These are phyloP conservation scores for Boulengeromyrus knoepffleri DNA, from an alignment of 2,113 vertebrate species.

Conservation along the genomic window DNA sequence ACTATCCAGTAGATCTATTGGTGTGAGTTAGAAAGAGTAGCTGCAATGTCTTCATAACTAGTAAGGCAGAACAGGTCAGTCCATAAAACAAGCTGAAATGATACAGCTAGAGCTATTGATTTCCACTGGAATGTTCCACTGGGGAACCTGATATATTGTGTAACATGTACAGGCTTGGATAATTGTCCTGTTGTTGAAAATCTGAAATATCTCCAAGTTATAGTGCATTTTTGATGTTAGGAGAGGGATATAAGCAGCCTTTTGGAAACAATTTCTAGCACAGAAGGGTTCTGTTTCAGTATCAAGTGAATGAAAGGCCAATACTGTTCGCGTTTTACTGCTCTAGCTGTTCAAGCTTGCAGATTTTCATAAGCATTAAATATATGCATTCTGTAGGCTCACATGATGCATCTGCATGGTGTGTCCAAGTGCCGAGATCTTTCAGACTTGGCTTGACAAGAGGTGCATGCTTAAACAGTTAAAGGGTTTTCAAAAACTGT, in stretches of 20 bases:
- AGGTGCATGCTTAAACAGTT: not conserved
- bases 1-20: not conserved
- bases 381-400: not conserved
- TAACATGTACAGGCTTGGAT: not conserved
- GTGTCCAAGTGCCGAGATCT: not conserved
- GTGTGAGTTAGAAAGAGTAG: not conserved
- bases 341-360: not conserved
- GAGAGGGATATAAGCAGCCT: not conserved
- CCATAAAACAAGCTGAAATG: not conserved
- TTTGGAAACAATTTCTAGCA: not conserved
- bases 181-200: constrained; percentile 3
- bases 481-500: not conserved
- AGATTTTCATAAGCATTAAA: not conserved
- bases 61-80: not conserved
- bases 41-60: not conserved
- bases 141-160: not conserved
- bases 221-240: constrained; percentile 5
- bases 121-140: not conserved
- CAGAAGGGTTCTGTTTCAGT: not conserved
- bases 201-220: not conserved
- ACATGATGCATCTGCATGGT: not conserved
- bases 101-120: not conserved
- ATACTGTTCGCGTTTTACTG: not conserved
- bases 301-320: not conserved
- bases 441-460: not conserved